Percentiles rank a stretch among this genome's conserved stretches.
phyloP scores from a whole-genome alignment of 2,888 invertebrate species.

The Tenthredo livida region DNA sequence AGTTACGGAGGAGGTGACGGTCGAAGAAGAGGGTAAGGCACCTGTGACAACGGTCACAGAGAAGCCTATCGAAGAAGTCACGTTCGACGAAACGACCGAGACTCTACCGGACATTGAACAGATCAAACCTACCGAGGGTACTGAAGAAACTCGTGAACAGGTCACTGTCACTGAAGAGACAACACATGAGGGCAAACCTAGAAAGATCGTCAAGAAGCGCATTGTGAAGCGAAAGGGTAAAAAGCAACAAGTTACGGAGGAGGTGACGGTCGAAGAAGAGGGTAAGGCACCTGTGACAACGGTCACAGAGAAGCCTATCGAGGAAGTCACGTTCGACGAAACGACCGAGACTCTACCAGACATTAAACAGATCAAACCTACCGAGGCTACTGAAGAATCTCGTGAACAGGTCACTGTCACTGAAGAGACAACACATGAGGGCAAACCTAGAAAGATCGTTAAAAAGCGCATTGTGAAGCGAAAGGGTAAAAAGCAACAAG shows the following conservation, averaged over 20 bases:
- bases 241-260: conserved; percentile 78
- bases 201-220: conserved; percentile 76
- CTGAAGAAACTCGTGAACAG: conserved; percentile 75
- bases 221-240: conserved; percentile 78
- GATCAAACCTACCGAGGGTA: conserved; percentile 63
- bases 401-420: conserved; percentile 59
- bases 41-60: conserved; percentile 61
- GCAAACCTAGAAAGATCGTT: conserved; percentile 68
- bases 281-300: conserved; percentile 69
- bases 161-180: conserved; percentile 74
- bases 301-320: too few species aligned
- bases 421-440: conserved; percentile 63
- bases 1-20: conserved; percentile 79
- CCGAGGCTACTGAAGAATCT: not conserved
- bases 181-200: conserved; percentile 70
- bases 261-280: conserved; percentile 77
- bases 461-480: conserved; percentile 79
- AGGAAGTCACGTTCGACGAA: too few species aligned
- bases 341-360: too few species aligned
- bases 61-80: conserved; percentile 55
- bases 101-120: too few species aligned
- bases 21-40: conserved; percentile 75
- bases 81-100: not conserved
- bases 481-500: conserved; percentile 77
- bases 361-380: too few species aligned